Evolutionary conservation across 92 coral and sea anemone genomes (phyloP), one percentile per base, ranked within the genome.

Genomic region (Blastomussa wellsi): DNA sequence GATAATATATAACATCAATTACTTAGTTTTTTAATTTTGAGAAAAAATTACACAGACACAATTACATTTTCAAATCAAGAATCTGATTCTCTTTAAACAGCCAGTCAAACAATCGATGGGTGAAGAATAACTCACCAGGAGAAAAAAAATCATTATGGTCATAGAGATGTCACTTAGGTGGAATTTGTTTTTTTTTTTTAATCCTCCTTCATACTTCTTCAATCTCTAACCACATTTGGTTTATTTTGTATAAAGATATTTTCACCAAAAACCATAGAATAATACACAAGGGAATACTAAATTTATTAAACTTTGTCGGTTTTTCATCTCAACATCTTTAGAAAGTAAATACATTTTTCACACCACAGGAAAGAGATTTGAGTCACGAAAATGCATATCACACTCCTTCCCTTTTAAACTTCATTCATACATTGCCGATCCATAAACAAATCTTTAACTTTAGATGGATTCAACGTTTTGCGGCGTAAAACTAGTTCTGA

Each of bases 361-460:
- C 80, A 76, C 80, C 80, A 32, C 64, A 76, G 66, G 66, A 52
- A 29, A 35, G 75, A 38, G n/a, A 69, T 69, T 67, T 42, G 14
- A 26, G 35, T 76, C 79, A 48, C 20, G 32, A 76, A 31, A 76
- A 47, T 28, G 6, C 20, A n/a, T 49, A 16, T 4, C 19, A 32
- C 11, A 76, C 36, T 36, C 60, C 12, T 26, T 31, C 38, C 64
- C 64, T 29, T 39, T 51, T 26, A 68, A 68, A 41, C 28, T 49
- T 75, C 36, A 75, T 14, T 75, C 42, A 15, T 57, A 22, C 24
- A 22, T 26, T 5, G 17, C n/a, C 31, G 31, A 57, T 26, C 65
- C 29, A 7, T 1, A 7, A 57, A 57, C 12, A 57, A 24, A 24
- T 8, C 0, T 22, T 20, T 4, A 55, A 53, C n/a, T 53, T 24